Conservation (phyloP, 2,888 invertebrate genomes). For the Vanessa cardui region DNA sequence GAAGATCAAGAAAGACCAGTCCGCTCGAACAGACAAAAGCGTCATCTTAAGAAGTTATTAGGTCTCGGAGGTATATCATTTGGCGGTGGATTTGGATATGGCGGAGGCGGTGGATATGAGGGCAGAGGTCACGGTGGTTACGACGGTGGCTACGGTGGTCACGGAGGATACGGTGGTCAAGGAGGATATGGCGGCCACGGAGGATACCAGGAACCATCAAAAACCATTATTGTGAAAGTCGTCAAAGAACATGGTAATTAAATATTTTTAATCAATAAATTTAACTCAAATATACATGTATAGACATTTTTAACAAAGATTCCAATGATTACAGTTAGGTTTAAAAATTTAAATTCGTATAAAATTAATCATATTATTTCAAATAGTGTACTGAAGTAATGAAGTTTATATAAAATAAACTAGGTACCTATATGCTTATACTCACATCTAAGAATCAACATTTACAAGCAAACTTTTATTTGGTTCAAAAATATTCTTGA, state of each 20-base stretch:
- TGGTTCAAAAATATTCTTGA: no score
- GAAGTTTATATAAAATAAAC: no score
- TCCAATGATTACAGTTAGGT: no score
- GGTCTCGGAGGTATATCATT: constrained; percentile 46
- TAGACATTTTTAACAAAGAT: no score
- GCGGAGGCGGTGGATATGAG: constrained; percentile 38
- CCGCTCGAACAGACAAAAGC: constrained; percentile 60
- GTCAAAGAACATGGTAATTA: constrained; percentile 53
- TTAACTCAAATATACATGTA: background rate
- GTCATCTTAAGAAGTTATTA: constrained; percentile 53
- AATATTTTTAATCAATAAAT: background rate
- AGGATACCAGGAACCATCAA: constrained; percentile 53
- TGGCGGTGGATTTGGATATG: constrained; percentile 50
- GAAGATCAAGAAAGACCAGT: constrained; percentile 62
- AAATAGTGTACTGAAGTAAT: no score
- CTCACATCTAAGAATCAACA: no score
- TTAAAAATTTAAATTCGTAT: no score
- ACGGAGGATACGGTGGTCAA: constrained; percentile 48
- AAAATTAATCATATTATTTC: no score
- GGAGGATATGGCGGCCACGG: constrained; percentile 48
- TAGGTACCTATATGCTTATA: no score
- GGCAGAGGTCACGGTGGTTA: constrained; percentile 45
- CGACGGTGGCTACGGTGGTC: constrained; percentile 41
- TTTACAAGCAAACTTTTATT: no score
- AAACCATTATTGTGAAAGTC: constrained; percentile 57